These are phyloP conservation scores for Rhagoletis zephyria DNA, from an alignment of 1,140 invertebrate genomes.

Conservation along the genomic window DNA sequence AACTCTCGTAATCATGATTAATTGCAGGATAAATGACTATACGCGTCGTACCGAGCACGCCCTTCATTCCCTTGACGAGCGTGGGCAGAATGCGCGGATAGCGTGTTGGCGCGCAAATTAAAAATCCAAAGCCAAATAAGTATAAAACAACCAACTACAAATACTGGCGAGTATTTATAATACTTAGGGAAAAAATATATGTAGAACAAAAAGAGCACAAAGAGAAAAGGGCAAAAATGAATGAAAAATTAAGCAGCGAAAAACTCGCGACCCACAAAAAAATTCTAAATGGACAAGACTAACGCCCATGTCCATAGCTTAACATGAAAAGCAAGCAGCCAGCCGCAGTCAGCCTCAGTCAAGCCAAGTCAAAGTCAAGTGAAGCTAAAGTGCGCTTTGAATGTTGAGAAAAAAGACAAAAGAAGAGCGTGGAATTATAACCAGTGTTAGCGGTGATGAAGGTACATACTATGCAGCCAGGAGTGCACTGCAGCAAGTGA, in stretches of 20 bases:
- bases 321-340: conserved; percentile 36
- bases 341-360: conserved; percentile 28
- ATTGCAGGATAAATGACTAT: conserved; percentile 69
- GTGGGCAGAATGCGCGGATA: background rate
- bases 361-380: conserved; percentile 47
- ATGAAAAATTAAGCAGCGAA: conserved; percentile 1
- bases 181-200: conserved; percentile 23
- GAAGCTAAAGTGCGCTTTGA: conserved; percentile 43
- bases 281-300: conserved; percentile 8
- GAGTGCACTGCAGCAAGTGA: background rate
- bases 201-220: background rate
- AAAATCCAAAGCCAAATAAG: conserved; percentile 57
- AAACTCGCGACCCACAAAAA: background rate
- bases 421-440: background rate
- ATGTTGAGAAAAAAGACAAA: background rate
- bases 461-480: background rate
- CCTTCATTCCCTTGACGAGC: background rate
- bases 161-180: conserved; percentile 22
- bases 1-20: conserved; percentile 69
- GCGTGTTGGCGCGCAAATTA: conserved; percentile 60
- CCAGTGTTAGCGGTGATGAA: background rate
- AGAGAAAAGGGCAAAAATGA: too few relatives aligned
- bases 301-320: conserved; percentile 26
- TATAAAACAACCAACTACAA: background rate
- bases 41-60: conserved; percentile 20